A percentile compares a stretch with the other conserved stretches of the same genome.
These are phyloP conservation scores for Botia almorhae DNA, from an alignment of 2,797 vertebrate species.

Conservation along the genomic window DNA sequence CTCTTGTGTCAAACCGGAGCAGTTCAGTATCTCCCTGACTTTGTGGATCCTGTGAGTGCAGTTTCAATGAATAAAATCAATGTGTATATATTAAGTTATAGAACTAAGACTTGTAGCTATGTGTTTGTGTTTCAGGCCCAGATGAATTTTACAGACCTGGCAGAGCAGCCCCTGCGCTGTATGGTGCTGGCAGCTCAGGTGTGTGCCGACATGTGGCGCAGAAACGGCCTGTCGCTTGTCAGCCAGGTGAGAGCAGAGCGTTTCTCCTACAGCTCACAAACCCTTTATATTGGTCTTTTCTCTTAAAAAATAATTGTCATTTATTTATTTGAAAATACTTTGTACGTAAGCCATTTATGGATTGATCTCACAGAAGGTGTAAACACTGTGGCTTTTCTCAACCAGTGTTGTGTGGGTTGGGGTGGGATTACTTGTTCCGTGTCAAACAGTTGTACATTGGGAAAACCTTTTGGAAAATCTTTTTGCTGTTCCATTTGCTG, in stretches of 20 bases:
- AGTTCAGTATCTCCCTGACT: slow-evolving; percentile 81
- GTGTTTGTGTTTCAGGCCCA: slow-evolving; percentile 65
- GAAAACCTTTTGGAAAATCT: too few species aligned
- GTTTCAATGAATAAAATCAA: neutral
- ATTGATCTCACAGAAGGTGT: too few species aligned
- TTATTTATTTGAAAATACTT: too few species aligned
- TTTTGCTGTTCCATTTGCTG: too few species aligned
- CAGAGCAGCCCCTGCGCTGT: slow-evolving; percentile 91
- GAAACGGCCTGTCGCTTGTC: slow-evolving; percentile 96
- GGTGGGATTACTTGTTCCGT: too few species aligned
- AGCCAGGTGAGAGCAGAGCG: slow-evolving; percentile 84
- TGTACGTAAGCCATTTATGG: too few species aligned
- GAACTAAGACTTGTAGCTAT: neutral
- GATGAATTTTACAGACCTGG: slow-evolving; percentile 72
- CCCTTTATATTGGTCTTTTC: neutral
- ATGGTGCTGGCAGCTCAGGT: slow-evolving; percentile 94
- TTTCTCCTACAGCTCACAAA: neutral
- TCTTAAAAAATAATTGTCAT: too few species aligned
- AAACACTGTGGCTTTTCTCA: too few species aligned
- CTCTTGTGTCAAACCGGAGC: slow-evolving; percentile 87
- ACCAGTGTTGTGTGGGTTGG: too few species aligned
- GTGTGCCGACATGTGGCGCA: slow-evolving; percentile 96
- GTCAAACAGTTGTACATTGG: too few species aligned
- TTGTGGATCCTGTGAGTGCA: slow-evolving; percentile 85
- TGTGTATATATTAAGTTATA: neutral